Conservation (phyloP, 1,140 invertebrate genomes). For the Aphis gossypii region DNA sequence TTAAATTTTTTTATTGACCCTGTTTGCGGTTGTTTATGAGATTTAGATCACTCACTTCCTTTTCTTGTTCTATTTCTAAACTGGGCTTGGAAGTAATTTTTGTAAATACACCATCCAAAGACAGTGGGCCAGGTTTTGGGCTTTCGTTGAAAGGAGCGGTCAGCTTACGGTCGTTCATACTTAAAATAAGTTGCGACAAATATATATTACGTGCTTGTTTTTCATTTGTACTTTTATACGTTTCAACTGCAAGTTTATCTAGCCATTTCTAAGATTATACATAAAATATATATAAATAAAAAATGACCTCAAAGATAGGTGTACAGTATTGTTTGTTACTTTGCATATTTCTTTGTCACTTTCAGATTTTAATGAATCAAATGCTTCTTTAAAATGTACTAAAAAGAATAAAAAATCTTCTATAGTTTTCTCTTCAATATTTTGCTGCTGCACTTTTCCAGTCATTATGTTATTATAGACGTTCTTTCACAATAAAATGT, state of each 20-base stretch:
- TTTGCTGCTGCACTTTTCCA: neutral
- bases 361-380: neutral
- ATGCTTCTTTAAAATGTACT: neutral
- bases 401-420: constrained; percentile 36
- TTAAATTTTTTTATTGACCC: neutral
- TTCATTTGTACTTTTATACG: neutral
- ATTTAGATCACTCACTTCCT: neutral
- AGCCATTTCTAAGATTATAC: constrained; percentile 38
- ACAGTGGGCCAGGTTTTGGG: neutral
- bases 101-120: neutral
- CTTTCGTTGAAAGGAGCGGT: neutral
- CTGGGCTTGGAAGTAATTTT: neutral
- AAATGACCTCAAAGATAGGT: neutral
- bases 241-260: neutral
- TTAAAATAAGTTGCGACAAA: constrained; percentile 16
- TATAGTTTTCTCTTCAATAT: neutral
- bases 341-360: constrained; percentile 37
- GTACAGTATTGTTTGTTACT: neutral
- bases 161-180: neutral
- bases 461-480: neutral
- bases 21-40: neutral
- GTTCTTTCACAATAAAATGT: neutral
- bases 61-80: neutral
- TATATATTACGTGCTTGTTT: constrained; percentile 45
- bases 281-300: neutral